Base-by-base conservation (phyloP, 2,888 invertebrate species). In the Tineola bisselliella region DNA sequence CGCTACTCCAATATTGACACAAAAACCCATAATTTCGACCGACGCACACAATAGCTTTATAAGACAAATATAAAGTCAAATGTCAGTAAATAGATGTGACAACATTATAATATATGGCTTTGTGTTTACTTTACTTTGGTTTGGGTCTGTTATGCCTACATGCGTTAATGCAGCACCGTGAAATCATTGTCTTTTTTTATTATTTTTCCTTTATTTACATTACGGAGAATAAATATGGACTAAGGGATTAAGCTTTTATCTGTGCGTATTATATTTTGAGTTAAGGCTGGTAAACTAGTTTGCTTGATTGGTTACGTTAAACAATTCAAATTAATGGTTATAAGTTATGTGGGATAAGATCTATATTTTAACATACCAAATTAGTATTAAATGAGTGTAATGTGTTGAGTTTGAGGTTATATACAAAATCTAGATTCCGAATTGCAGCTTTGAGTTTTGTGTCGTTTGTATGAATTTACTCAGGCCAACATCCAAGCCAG, bases 31-130 rank as follows among this genome's bases (percentile, higher is more conserved):
- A 83, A 84, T 84, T 82, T 80, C 77, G 82, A 83, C 83, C 84
- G 84, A 81, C 81, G 78, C 79, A 82, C 79, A 86, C 86, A 87
- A 86, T 84, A 82, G 86, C 84, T 84, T 84, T 84, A 84, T 84
- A 87, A 84, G 79, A 82, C 84, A 87, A 87, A 87, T 83, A 86
- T 74, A 73, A 78, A 80, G 84, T 84, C 84, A 84, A 84, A 86
- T 81, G 84, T 83, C 79, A 79, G 86, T 80, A 84, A 87, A 87
- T 84, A 86, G 78, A 76, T 81, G 83, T 82, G 84, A 87, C 86
- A 86, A 84, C 82, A 83, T 83, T 87, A 84, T 84, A 84, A 86
- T 86, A 86, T 83, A 84, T 82, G 81, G 81, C 74, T 78, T 75
- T 74, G 67, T 83, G 77, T 86, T 84, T 84, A 69, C 79, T 76